phyloP scores from a whole-genome alignment of 2,113 vertebrate genomes.

The Chascanopsetta lugubris region DNA sequence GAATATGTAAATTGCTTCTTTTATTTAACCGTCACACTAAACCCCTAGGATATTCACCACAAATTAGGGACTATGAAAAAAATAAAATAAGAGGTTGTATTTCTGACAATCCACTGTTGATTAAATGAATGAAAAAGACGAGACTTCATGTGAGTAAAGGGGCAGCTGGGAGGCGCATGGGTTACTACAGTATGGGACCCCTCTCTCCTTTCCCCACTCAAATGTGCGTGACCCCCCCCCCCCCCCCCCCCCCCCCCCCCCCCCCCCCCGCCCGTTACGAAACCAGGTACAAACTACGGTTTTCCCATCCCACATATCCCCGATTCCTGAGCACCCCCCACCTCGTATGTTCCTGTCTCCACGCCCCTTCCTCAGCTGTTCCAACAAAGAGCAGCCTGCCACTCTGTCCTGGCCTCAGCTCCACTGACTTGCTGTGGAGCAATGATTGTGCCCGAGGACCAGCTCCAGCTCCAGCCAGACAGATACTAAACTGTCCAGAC shows the following conservation, averaged over 20 bases:
- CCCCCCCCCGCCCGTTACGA: too few relatives aligned
- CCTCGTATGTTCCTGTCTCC: constrained; percentile 44
- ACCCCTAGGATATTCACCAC: too few relatives aligned
- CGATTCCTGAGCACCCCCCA: constrained; percentile 22
- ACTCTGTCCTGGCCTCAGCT: not conserved
- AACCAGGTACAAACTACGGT: too few relatives aligned
- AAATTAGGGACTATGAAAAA: too few relatives aligned
- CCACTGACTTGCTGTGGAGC: not conserved
- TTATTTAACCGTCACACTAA: not conserved
- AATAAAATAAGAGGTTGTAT: too few relatives aligned
- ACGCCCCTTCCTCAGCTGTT: constrained; percentile 49
- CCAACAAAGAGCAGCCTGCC: constrained; percentile 42
- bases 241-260: constrained; percentile 11
- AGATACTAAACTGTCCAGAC: constrained; percentile 43
- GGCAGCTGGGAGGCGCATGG: not conserved
- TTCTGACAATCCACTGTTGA: too few relatives aligned
- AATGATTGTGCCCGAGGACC: not conserved
- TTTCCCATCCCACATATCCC: not conserved
- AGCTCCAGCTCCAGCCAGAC: constrained; percentile 7
- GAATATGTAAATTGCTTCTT: not conserved
- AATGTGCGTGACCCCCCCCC: too few relatives aligned
- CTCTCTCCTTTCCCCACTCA: not conserved
- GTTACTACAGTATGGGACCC: not conserved
- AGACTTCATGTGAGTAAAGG: too few relatives aligned
- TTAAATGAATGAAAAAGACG: too few relatives aligned